Evolutionary conservation across 2,888 invertebrate species (phyloP).

Genomic region (Luperina nickerlii): DNA sequence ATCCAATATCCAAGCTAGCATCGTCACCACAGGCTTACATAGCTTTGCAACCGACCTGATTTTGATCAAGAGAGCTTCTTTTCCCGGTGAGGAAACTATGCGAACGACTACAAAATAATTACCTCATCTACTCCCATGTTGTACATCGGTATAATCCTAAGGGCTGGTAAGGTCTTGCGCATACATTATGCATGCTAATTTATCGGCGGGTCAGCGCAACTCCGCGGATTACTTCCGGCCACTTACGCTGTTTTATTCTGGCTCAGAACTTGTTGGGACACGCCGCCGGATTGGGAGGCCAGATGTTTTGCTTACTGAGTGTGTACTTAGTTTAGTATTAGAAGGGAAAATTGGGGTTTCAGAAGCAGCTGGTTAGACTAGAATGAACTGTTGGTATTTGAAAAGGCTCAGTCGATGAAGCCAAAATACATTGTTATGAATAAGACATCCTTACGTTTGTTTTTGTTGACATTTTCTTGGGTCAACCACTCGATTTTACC

Average conservation of each 20-base stretch:
- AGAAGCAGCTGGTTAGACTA: slow-evolving; percentile 12
- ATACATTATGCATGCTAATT: slow-evolving; percentile 83
- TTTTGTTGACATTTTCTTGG: not conserved
- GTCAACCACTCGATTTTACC: not conserved
- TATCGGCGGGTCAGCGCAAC: slow-evolving; percentile 75
- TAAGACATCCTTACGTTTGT: not conserved
- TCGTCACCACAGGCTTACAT: too few species aligned
- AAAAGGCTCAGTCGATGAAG: not conserved
- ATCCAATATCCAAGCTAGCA: too few species aligned
- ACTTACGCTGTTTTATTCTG: slow-evolving; percentile 55
- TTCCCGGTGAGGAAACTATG: not conserved
- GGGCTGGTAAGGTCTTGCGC: slow-evolving; percentile 73
- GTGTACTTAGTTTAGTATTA: slow-evolving; percentile 37
- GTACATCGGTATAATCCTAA: slow-evolving; percentile 54
- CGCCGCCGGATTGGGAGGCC: slow-evolving; percentile 26
- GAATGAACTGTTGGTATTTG: not conserved
- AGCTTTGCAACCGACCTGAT: not conserved
- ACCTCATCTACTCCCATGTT: slow-evolving; percentile 31
- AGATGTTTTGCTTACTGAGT: slow-evolving; percentile 44
- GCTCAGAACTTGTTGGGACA: slow-evolving; percentile 30
- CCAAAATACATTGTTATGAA: slow-evolving; percentile 4
- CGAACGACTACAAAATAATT: slow-evolving; percentile 30
- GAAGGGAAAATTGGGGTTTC: slow-evolving; percentile 20
- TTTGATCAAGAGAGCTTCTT: not conserved
- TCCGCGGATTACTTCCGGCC: slow-evolving; percentile 56